Base-by-base conservation (phyloP, 1,140 invertebrate genomes). In the Ditylenchus dipsaci region DNA sequence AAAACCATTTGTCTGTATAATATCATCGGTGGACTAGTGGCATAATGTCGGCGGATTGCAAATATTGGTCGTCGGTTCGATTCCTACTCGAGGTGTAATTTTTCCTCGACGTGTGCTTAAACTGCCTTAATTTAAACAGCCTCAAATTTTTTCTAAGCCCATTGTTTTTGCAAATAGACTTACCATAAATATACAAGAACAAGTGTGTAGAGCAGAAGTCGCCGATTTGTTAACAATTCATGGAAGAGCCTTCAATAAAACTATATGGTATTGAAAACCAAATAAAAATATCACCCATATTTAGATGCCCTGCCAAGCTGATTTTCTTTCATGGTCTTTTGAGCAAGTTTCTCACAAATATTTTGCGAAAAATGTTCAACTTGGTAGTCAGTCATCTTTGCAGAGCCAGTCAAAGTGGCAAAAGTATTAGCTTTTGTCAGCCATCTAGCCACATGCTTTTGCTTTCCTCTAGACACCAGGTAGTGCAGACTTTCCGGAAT, bases 401-500 rank as follows among this genome's bases (percentile, higher is more conserved):
- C 42, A 53, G 49, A 21, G 23, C 15, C n/a, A 53, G 1, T 26
- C 3, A 53, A 53, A 53, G 1, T 53, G 49, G 49, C 49, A 3
- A 53, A 53, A 21, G 8, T 53, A 26, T 53, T 53, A 26, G 49
- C 49, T 49, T n/a, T 19, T 47, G 63, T 49, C 26, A 66, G 47
- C 72, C 75, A 76, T 23, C 38, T 29, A 53, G 56, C 47, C 5
- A 67, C 64, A 27, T 63, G 45, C 27, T 63, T 49, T 1, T 13
- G 30, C 63, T 74, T 45, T 49, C 66, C 62, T 60, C 67, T 74
- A 26, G 68, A 62, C 15, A 75, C 70, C 21, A 77, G 47, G 63
- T 47, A 77, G 21, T 77, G 76, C 33, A 78, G 67, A 69, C 75
- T 77, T 65, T 77, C 76, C 9, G 76, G 76, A 29, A 77, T 64